Evolutionary conservation across 2,888 invertebrate species (phyloP), one percentile per base, ranked within the genome.

Genomic region (Eupelmus urozonus): DNA sequence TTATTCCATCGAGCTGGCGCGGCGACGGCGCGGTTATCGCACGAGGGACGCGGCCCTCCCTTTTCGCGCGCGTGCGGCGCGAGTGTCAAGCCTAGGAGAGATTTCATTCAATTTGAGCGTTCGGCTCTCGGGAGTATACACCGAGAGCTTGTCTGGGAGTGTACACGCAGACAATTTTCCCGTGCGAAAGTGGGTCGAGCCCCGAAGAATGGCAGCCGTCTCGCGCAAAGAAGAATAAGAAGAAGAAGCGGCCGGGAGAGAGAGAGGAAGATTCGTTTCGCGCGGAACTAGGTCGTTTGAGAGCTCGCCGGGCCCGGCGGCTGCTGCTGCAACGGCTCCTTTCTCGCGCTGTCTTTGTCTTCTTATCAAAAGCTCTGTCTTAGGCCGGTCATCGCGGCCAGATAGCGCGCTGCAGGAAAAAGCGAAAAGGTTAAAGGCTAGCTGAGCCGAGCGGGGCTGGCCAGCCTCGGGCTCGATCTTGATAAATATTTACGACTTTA

Each of bases 401-500:
- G 51, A 20, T 51, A 34, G 66, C 20, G 20, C 27, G 27, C 63
- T 20, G 23, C 18, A 20, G 29, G 45, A 16, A 9, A 49, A 27
- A 40, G 18, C 11, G 13, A 42, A 23, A 45, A 18, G 23, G 42
- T 7, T n/a, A 42, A 5, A n/a, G 18, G 71, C 51, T 1, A n/a
- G n/a, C n/a, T 11, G n/a, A 0, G 7, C 51, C 20, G n/a, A 16
- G 5, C 0, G 7, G 20, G 11, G 62, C 13, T 25, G 16, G n/a
- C 25, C 29, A 16, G 20, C 49, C 69, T 49, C 59, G 59, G 81
- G 85, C 81, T 82, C 82, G 83, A 87, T 85, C 83, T 86, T 86
- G 85, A 87, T 86, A 87, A 86, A 86, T 85, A 86, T 86, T 86
- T 85, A 85, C 83, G 83, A 83, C 79, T 82, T 80, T 75, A 59